These are phyloP conservation scores for Callorhinus ursinus DNA, from an alignment of 2,113 vertebrate species.

Conservation along the genomic window DNA sequence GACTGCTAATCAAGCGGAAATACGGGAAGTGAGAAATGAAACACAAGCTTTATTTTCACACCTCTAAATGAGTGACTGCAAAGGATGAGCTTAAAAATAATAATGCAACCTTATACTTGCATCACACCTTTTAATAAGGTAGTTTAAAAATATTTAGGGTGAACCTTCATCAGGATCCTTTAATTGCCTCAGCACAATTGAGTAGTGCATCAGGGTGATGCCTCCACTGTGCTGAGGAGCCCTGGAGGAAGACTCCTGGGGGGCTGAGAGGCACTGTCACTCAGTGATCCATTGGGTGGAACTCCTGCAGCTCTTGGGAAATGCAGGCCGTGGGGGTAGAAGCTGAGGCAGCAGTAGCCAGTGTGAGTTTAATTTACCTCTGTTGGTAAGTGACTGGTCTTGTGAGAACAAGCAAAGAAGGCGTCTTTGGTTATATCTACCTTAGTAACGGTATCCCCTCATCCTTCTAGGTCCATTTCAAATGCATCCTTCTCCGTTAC, in stretches of 20 bases:
- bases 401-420: not conserved
- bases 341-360: not conserved
- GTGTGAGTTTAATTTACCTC: not conserved
- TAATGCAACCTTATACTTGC: conserved; percentile 16
- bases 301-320: not conserved
- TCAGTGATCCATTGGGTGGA: not conserved
- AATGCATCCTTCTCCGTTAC: not conserved
- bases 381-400: not conserved
- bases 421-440: not conserved
- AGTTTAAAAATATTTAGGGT: conserved; percentile 50
- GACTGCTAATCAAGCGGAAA: not conserved
- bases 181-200: not conserved
- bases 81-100: conserved; percentile 65
- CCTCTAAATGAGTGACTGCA: conserved; percentile 57
- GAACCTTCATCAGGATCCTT: not conserved
- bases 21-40: conserved; percentile 56
- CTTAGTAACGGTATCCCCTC: not conserved
- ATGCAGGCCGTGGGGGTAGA: not conserved
- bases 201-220: not conserved
- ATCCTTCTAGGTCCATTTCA: not conserved
- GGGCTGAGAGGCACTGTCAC: not conserved
- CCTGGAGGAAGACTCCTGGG: not conserved
- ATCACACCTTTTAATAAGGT: conserved; percentile 52
- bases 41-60: conserved; percentile 58
- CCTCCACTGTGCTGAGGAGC: not conserved